Evolutionary conservation across 1,140 invertebrate species (phyloP).

Genomic region (Eubasilissa regina): DNA sequence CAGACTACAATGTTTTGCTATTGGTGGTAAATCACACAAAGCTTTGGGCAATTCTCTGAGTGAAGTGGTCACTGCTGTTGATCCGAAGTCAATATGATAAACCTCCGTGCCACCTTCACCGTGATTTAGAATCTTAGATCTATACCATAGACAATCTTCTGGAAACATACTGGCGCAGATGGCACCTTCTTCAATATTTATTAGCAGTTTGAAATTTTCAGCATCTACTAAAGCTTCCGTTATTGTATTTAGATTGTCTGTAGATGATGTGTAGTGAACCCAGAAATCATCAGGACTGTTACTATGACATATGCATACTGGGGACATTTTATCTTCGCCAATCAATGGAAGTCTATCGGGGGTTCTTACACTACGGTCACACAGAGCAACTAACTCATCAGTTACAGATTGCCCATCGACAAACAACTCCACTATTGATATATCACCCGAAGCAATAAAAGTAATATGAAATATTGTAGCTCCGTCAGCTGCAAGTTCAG

Average conservation of each 20-base stretch:
- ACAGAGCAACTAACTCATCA: conserved; percentile 71
- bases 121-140: conserved; percentile 72
- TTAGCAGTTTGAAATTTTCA: conserved; percentile 69
- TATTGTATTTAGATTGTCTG: conserved; percentile 73
- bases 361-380: conserved; percentile 1
- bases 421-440: conserved; percentile 77
- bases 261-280: conserved; percentile 75
- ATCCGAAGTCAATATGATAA: conserved; percentile 82
- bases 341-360: conserved; percentile 59
- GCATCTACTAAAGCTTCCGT: conserved; percentile 72
- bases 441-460: conserved; percentile 77
- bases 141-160: conserved; percentile 78
- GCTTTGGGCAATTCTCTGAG: conserved; percentile 76
- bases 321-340: conserved; percentile 61
- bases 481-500: conserved; percentile 77
- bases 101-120: conserved; percentile 75
- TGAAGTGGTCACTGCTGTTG: conserved; percentile 74
- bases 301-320: conserved; percentile 73
- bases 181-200: conserved; percentile 70
- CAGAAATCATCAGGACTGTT: conserved; percentile 77
- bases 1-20: conserved; percentile 77
- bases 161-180: conserved; percentile 78
- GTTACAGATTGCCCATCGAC: conserved; percentile 76
- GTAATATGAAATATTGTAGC: conserved; percentile 77
- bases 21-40: conserved; percentile 71